Percentiles rank a stretch among this genome's conserved stretches.
Evolutionary conservation across 1,140 invertebrate species (phyloP).

Genomic region (Reticulitermes speratus): DNA sequence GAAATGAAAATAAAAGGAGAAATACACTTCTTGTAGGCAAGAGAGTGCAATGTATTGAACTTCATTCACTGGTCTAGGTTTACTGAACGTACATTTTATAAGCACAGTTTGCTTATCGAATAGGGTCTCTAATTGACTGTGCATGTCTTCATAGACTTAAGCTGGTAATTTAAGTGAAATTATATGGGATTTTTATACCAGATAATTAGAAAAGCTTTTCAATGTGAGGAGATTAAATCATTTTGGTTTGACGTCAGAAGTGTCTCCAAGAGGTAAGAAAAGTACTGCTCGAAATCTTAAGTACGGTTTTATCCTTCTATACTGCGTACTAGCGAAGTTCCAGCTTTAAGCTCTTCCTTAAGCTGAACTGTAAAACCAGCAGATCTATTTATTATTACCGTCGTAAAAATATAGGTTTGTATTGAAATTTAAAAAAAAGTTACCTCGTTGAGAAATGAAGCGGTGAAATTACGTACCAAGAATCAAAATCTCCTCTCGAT

Average conservation of each 20-base stretch:
- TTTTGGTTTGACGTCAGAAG: not conserved
- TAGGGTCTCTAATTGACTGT: not conserved
- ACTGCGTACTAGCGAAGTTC: too few relatives aligned
- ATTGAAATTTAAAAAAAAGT: too few relatives aligned
- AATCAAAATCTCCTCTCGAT: too few relatives aligned
- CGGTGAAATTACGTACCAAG: too few relatives aligned
- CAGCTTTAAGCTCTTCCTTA: too few relatives aligned
- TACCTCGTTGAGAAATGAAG: too few relatives aligned
- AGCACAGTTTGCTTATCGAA: not conserved
- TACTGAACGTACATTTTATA: not conserved
- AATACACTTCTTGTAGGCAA: not conserved
- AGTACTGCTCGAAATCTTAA: too few relatives aligned
- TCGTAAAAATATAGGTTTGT: too few relatives aligned
- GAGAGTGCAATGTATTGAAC: not conserved
- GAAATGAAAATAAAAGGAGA: not conserved
- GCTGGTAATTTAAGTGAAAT: not conserved
- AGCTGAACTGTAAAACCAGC: too few relatives aligned
- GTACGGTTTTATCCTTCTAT: too few relatives aligned
- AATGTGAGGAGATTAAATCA: not conserved
- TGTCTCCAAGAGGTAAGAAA: too few relatives aligned
- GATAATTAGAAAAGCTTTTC: not conserved
- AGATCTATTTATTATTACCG: too few relatives aligned
- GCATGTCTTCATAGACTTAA: not conserved
- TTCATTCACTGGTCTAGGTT: not conserved
- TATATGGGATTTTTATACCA: not conserved